A percentile compares a stretch with the other conserved stretches of the same genome.
Evolutionary conservation across 1,140 invertebrate genomes (phyloP).

Genomic region (Penaeus chinensis): DNA sequence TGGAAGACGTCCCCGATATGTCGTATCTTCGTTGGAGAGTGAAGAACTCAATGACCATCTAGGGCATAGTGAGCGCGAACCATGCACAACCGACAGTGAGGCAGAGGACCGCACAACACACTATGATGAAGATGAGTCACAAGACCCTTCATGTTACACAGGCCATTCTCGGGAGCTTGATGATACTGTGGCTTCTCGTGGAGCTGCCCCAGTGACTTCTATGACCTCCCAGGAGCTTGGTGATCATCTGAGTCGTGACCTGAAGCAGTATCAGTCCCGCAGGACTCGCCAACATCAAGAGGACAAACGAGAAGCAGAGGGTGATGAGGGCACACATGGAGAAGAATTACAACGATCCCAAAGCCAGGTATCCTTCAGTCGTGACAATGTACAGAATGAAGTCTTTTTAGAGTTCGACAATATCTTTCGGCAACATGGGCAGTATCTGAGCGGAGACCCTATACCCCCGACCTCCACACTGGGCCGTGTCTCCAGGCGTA

Average conservation of each 20-base stretch:
- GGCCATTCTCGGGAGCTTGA: slow-evolving; percentile 60
- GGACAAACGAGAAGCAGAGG: slow-evolving; percentile 32
- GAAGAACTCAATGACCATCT: slow-evolving; percentile 40
- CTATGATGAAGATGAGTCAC: slow-evolving; percentile 53
- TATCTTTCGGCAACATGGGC: slow-evolving; percentile 58
- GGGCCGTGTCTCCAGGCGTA: slow-evolving; percentile 39
- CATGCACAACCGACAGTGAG: slow-evolving; percentile 56
- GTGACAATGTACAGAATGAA: slow-evolving; percentile 62
- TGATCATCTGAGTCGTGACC: slow-evolving; percentile 59
- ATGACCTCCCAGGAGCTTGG: slow-evolving; percentile 59
- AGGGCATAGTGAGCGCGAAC: background rate
- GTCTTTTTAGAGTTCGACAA: slow-evolving; percentile 63
- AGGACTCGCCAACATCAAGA: background rate
- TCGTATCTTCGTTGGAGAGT: slow-evolving; percentile 39
- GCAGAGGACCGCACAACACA: slow-evolving; percentile 54
- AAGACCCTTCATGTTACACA: slow-evolving; percentile 46
- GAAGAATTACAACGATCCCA: slow-evolving; percentile 48
- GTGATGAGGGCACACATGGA: slow-evolving; percentile 8
- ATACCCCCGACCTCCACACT: slow-evolving; percentile 40
- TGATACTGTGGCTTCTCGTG: slow-evolving; percentile 30
- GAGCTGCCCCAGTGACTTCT: background rate
- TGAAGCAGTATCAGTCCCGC: slow-evolving; percentile 55
- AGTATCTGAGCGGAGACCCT: slow-evolving; percentile 37
- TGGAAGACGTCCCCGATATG: slow-evolving; percentile 16
- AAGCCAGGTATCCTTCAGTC: slow-evolving; percentile 60